Conservation (phyloP, 2,113 vertebrate genomes). For the Zingel zingel region DNA sequence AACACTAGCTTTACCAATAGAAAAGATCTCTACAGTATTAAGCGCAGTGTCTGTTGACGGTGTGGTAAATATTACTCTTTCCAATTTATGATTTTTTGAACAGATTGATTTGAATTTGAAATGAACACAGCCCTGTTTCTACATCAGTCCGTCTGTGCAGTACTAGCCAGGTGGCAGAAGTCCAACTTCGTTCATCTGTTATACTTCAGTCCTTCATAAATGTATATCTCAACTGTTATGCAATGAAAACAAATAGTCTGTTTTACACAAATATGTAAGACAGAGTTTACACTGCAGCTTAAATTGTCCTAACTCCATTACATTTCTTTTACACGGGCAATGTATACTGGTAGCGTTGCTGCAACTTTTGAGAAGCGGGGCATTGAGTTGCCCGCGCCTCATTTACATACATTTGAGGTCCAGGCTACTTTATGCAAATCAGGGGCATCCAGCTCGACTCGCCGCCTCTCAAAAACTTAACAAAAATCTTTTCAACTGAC, state of each 20-base stretch:
- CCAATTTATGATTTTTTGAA: background rate
- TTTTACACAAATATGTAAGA: background rate
- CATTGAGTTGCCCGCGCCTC: too few relatives aligned
- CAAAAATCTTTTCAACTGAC: too few relatives aligned
- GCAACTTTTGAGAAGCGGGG: too few relatives aligned
- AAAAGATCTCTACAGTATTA: background rate
- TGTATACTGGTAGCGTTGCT: too few relatives aligned
- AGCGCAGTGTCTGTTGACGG: too few relatives aligned
- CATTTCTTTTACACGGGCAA: background rate
- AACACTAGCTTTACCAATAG: background rate
- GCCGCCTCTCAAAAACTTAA: too few relatives aligned
- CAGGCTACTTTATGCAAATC: too few relatives aligned
- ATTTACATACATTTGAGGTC: too few relatives aligned
- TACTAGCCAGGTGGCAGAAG: conserved; percentile 3
- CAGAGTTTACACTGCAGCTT: background rate
- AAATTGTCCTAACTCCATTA: background rate
- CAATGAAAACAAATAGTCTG: background rate
- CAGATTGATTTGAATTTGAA: conserved; percentile 17
- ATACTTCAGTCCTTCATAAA: background rate
- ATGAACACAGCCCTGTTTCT: background rate
- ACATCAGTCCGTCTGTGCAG: background rate
- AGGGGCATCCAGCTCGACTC: too few relatives aligned
- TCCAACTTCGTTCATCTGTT: conserved; percentile 13
- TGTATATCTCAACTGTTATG: background rate
- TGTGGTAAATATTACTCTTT: background rate